Percentiles rank a stretch among this genome's conserved stretches.
phyloP scores from a whole-genome alignment of 30 jellyfish, hydroid and myxozoan species.

The Clytia hemisphaerica region DNA sequence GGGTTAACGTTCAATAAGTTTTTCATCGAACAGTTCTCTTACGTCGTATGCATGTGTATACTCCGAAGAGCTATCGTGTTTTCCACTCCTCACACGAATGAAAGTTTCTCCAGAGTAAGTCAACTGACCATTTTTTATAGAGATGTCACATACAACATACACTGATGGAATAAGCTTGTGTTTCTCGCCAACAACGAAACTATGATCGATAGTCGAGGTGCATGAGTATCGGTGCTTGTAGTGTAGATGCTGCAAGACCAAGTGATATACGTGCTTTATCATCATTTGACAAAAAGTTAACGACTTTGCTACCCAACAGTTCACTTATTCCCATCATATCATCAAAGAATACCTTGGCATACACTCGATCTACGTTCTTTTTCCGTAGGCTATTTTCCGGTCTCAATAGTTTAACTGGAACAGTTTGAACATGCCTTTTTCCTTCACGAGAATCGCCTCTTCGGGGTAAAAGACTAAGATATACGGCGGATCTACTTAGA shows the following conservation, averaged over 20 bases:
- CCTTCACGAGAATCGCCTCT: constrained; percentile 29
- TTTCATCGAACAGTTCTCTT: constrained; percentile 13
- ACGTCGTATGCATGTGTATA: constrained; percentile 37
- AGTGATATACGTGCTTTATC: constrained; percentile 36
- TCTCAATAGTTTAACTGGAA: constrained; percentile 31
- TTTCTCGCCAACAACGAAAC: constrained; percentile 28
- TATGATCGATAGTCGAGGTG: constrained; percentile 45
- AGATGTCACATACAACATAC: constrained; percentile 29
- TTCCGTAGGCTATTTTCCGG: constrained; percentile 24
- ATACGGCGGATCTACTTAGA: constrained; percentile 11
- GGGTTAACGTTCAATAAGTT: not conserved
- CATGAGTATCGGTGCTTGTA: constrained; percentile 43
- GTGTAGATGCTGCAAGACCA: constrained; percentile 30
- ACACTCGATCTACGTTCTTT: constrained; percentile 35
- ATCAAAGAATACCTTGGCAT: constrained; percentile 24
- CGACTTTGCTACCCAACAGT: constrained; percentile 27
- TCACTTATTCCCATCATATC: constrained; percentile 32
- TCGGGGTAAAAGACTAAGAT: constrained; percentile 17
- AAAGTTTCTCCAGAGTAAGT: constrained; percentile 20
- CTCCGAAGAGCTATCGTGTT: constrained; percentile 32
- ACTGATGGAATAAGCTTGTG: constrained; percentile 47
- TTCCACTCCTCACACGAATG: constrained; percentile 35
- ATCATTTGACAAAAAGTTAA: constrained; percentile 31
- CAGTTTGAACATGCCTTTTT: constrained; percentile 22
- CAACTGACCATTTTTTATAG: constrained; percentile 1